Evolutionary conservation across 2,797 vertebrate species (phyloP).

Genomic region (Girardinus metallicus): DNA sequence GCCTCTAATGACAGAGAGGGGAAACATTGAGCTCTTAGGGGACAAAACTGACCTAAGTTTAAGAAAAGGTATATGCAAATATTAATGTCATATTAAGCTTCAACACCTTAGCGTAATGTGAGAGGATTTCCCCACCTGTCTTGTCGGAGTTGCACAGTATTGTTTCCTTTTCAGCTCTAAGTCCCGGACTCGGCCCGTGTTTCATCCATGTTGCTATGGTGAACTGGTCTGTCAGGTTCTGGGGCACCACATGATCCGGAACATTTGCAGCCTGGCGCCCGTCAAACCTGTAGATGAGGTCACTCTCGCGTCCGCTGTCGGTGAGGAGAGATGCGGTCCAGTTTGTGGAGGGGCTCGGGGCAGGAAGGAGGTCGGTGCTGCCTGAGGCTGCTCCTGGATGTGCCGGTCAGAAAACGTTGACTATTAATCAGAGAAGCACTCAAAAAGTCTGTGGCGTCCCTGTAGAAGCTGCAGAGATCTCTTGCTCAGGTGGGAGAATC

Average conservation of each 20-base stretch:
- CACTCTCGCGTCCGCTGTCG: conserved; percentile 87
- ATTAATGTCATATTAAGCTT: neutral
- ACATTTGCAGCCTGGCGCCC: conserved; percentile 93
- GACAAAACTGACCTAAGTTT: neutral
- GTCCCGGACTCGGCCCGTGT: conserved; percentile 91
- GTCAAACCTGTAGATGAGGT: conserved; percentile 94
- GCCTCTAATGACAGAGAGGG: neutral
- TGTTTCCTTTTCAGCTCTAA: conserved; percentile 95
- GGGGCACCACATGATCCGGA: conserved; percentile 90
- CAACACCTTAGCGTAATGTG: neutral
- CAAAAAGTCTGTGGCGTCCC: neutral
- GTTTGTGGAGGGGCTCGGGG: conserved; percentile 86
- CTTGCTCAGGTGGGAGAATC: neutral
- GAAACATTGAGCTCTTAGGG: neutral
- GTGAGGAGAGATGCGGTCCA: conserved; percentile 92
- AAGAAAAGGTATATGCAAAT: neutral
- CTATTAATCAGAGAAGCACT: neutral
- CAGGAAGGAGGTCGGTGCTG: conserved; percentile 92
- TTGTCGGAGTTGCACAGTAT: conserved; percentile 97
- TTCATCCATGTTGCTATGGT: conserved; percentile 97
- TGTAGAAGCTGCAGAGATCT: neutral
- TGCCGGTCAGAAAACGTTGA: conserved; percentile 35
- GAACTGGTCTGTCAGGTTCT: conserved; percentile 96
- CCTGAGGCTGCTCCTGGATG: conserved; percentile 91
- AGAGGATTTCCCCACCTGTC: conserved; percentile 82